These are phyloP conservation scores for Falco cherrug DNA, from an alignment of 2,797 vertebrate species.

Conservation along the genomic window DNA sequence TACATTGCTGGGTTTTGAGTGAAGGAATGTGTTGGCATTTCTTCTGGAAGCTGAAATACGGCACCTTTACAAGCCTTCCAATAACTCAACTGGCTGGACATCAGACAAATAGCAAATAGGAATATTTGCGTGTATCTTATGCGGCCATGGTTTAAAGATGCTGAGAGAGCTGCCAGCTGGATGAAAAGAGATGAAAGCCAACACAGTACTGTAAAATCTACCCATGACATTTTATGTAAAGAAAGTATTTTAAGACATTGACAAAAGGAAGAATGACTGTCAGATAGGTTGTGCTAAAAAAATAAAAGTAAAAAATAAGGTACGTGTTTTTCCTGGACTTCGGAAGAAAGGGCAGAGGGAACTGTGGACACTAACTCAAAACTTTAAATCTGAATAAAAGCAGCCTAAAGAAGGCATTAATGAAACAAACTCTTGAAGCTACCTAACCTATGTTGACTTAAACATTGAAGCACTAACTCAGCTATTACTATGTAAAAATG, in stretches of 20 bases:
- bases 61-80: constrained; percentile 5
- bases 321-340: accelerated
- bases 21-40: not conserved
- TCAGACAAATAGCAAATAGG: not conserved
- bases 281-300: not conserved
- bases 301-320: not conserved
- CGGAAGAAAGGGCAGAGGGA: not conserved
- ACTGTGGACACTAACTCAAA: not conserved
- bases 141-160: not conserved
- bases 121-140: not conserved
- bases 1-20: not conserved
- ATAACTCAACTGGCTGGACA: not conserved
- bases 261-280: not conserved
- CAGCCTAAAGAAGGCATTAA: not conserved
- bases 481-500: not conserved
- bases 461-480: not conserved
- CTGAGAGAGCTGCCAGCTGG: not conserved
- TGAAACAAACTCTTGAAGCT: not conserved
- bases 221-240: not conserved
- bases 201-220: not conserved
- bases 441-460: not conserved
- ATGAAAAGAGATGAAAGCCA: not conserved
- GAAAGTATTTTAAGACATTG: not conserved
- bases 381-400: not conserved
- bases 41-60: not conserved